phyloP scores from a whole-genome alignment of 2,888 invertebrate species.

The Andrena trimmerana region DNA sequence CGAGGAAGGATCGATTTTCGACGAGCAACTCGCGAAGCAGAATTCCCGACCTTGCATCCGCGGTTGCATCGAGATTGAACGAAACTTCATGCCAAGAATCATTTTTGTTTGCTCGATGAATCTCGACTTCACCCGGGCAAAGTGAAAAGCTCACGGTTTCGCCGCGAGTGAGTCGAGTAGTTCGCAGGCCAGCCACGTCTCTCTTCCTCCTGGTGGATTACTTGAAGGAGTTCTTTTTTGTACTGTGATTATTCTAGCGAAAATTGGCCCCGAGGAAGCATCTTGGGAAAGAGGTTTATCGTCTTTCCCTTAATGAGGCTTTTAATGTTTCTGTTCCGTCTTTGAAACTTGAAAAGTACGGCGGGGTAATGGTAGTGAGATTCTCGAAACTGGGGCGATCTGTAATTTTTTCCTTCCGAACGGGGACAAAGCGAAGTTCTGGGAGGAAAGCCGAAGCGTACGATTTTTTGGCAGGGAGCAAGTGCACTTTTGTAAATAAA shows the following conservation, averaged over 20 bases:
- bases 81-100: conserved; percentile 31
- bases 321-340: conserved; percentile 11
- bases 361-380: neutral
- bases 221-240: conserved; percentile 15
- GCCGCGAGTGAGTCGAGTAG: conserved; percentile 5
- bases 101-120: conserved; percentile 47
- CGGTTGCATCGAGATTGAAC: neutral
- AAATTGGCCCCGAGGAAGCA: conserved; percentile 28
- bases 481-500: neutral
- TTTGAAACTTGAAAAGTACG: neutral
- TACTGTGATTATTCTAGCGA: conserved; percentile 25
- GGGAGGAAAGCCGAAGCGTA: neutral
- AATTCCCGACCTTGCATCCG: conserved; percentile 22
- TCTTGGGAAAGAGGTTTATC: conserved; percentile 27
- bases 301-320: neutral
- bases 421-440: no score
- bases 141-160: conserved; percentile 15
- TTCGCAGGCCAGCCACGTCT: neutral
- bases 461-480: neutral
- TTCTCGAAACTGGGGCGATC: neutral
- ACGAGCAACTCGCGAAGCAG: neutral
- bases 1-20: conserved; percentile 31
- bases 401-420: neutral
- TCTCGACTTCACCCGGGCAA: conserved; percentile 30
- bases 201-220: conserved; percentile 3